Percentiles rank a stretch among this genome's conserved stretches.
phyloP scores from a whole-genome alignment of 2,113 vertebrate species.

The Lepus americanus region DNA sequence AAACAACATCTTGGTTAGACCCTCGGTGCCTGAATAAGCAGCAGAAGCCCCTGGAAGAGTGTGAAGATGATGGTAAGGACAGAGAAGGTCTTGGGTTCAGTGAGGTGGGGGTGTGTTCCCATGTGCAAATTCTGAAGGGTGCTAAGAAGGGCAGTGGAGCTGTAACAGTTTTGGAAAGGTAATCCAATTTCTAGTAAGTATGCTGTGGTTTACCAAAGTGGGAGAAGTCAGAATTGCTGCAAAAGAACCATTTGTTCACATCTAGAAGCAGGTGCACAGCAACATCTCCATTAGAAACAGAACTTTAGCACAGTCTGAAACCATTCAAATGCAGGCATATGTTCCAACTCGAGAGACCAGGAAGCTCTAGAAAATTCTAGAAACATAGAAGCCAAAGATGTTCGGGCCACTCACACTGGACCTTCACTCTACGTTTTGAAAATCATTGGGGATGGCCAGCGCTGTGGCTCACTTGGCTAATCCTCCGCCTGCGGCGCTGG shows the following conservation, averaged over 20 bases:
- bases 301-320: background rate
- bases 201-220: background rate
- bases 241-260: background rate
- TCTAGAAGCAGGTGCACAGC: background rate
- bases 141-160: background rate
- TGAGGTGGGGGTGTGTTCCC: background rate
- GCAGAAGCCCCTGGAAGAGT: slow-evolving; percentile 99
- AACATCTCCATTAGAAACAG: background rate
- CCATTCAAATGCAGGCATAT: background rate
- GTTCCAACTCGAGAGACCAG: background rate
- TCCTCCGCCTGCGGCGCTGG: too few relatives aligned
- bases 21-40: slow-evolving; percentile 99
- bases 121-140: background rate
- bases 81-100: background rate
- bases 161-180: background rate
- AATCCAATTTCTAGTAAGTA: background rate
- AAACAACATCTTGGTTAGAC: slow-evolving; percentile 99
- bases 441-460: background rate
- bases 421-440: background rate
- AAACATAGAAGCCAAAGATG: background rate
- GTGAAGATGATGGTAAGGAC: slow-evolving; percentile 97
- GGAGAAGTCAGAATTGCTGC: background rate
- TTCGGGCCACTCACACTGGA: background rate
- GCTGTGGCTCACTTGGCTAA: too few relatives aligned
- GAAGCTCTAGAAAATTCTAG: background rate